Evolutionary conservation across 2,113 vertebrate genomes (phyloP), one percentile per base, ranked within the genome.

Genomic region (Laticauda colubrina): DNA sequence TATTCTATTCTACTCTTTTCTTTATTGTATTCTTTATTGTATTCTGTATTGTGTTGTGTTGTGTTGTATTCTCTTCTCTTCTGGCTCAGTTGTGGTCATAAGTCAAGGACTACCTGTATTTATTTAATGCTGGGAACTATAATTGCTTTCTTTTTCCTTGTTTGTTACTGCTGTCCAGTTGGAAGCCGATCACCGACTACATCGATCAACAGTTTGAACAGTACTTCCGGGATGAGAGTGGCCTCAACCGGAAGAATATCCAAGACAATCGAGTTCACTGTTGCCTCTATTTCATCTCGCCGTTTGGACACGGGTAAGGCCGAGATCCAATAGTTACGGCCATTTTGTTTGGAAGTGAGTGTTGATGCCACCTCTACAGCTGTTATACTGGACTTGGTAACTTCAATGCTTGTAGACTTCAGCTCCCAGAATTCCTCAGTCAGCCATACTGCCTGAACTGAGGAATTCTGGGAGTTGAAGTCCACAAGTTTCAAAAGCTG

Each of bases 141-240:
- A 15, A 55, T 24, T 4, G 2, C 7, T 29, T 48, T 57, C 3
- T 0, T 91, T 15, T 10, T 26, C 7, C 3, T 39, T 3, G 15
- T 59, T 87, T 11, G 23, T 93, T 69, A 34, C 64, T 39, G 1
- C 18, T 39, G 15, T 87, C 21, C 95, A 99, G 99, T 97, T 99
- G 99, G 99, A 99, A 99, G 96, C 98, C 99, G 7, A 98, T 99
- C 97, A 99, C 99, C 0, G 99, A 99, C 96, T 99, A 99, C 91
- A 99, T 99, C 15, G 99, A 99, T 96, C 99, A 99, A 97, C 99
- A 99, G 97, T 99, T 99, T 93, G 99, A 99, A 59, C 99, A 99
- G 91, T 99, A 99, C 95, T 99, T 99, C 97, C 98, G 99, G 7
- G 99, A 99, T 2, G 99, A 99, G 97, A 99, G 99, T 0, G 99